Conservation (phyloP, 2,888 invertebrate species). For the Acanthopleura granulata region DNA sequence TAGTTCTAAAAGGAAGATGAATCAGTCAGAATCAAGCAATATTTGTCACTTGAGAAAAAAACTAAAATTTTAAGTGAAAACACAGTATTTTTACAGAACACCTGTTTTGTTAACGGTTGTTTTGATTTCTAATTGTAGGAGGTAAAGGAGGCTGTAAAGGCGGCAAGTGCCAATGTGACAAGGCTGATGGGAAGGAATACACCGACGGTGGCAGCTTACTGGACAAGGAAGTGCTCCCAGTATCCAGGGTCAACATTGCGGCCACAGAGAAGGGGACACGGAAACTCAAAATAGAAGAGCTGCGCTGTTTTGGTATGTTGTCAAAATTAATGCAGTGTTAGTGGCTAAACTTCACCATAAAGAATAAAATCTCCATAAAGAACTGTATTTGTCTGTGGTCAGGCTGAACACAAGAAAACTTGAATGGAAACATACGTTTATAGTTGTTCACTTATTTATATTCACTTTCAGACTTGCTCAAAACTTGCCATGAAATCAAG, state of each 20-base stretch:
- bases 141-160: slow-evolving; percentile 23
- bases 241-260: slow-evolving; percentile 22
- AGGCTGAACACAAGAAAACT: too few species aligned
- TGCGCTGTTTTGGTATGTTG: slow-evolving; percentile 42
- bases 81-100: too few species aligned
- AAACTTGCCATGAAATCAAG: slow-evolving; percentile 10
- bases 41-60: too few species aligned
- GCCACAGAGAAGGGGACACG: slow-evolving; percentile 22
- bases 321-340: too few species aligned
- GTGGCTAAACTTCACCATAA: too few species aligned
- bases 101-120: too few species aligned
- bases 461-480: not conserved
- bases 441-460: not conserved
- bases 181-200: slow-evolving; percentile 21
- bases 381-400: too few species aligned
- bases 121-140: not conserved
- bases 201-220: slow-evolving; percentile 29
- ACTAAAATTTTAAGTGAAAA: too few species aligned
- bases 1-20: too few species aligned
- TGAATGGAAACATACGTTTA: too few species aligned
- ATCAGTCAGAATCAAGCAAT: too few species aligned
- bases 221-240: slow-evolving; percentile 29
- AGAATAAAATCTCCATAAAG: too few species aligned
- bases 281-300: slow-evolving; percentile 36
- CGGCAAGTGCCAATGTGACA: slow-evolving; percentile 25